Evolutionary conservation across 2,797 vertebrate species (phyloP).

Genomic region (Coreius guichenoti): DNA sequence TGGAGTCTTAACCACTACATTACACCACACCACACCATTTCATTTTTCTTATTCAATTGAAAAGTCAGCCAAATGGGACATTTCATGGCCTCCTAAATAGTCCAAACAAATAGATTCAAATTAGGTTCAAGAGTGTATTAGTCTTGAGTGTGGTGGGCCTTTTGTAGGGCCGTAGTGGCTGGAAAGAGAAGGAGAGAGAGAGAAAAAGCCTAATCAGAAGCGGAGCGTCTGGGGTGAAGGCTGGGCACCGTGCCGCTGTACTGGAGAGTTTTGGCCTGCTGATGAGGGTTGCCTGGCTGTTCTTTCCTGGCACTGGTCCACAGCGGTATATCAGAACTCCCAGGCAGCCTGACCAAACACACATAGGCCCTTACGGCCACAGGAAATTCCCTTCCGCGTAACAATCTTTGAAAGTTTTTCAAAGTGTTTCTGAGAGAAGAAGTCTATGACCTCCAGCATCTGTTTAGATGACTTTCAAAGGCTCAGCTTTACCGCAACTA

Average conservation of each 20-base stretch:
- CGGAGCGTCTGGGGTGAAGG: constrained; percentile 29
- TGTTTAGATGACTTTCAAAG: constrained; percentile 35
- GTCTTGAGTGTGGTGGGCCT: constrained; percentile 12
- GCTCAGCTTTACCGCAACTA: neutral
- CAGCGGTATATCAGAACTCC: constrained; percentile 41
- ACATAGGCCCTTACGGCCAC: constrained; percentile 21
- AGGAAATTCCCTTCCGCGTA: constrained; percentile 42
- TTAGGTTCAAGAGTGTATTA: constrained; percentile 37
- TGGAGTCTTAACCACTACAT: neutral
- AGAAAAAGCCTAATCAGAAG: constrained; percentile 46
- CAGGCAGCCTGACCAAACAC: constrained; percentile 48
- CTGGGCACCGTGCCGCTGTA: constrained; percentile 45
- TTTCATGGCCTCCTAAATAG: constrained; percentile 23
- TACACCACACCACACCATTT: constrained; percentile 18
- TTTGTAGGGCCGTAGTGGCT: neutral
- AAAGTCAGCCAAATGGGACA: constrained; percentile 15
- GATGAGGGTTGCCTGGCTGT: constrained; percentile 61
- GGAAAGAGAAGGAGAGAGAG: constrained; percentile 32
- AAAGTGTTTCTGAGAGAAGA: constrained; percentile 25
- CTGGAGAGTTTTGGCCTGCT: constrained; percentile 50
- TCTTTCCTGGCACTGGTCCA: constrained; percentile 54
- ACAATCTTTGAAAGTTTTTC: constrained; percentile 40
- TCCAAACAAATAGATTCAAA: constrained; percentile 38
- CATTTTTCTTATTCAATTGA: neutral
- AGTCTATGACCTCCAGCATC: constrained; percentile 36